A percentile compares a stretch with the other conserved stretches of the same genome.
Conservation (phyloP, 1,140 invertebrate species). For the Mesaphorura yosii region DNA sequence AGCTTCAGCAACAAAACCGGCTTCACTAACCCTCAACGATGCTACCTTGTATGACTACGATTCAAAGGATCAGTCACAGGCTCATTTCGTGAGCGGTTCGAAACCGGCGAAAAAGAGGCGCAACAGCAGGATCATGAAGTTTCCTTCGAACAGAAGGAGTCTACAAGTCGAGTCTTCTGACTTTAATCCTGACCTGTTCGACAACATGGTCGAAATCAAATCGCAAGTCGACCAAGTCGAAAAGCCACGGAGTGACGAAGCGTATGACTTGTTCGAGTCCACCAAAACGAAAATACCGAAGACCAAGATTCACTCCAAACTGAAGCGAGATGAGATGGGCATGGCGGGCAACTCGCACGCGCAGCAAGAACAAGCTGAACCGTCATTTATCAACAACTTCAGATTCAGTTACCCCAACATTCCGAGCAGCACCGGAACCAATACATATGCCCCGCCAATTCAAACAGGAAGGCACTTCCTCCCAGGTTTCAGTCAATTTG, state of each 20-base stretch:
- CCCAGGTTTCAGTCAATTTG: not conserved
- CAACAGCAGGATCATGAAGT: not conserved
- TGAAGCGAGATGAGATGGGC: too few relatives aligned
- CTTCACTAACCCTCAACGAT: not conserved
- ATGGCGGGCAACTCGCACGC: not conserved
- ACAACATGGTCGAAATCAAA: slow-evolving; percentile 1
- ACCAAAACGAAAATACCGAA: too few relatives aligned
- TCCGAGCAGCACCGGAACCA: not conserved
- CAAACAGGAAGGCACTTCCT: not conserved
- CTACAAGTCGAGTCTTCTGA: too few relatives aligned
- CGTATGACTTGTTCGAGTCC: not conserved
- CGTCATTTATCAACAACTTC: not conserved
- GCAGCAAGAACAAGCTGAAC: not conserved
- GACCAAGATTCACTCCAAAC: too few relatives aligned
- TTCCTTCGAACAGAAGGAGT: not conserved
- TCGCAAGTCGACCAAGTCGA: not conserved
- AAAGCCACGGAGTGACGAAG: not conserved
- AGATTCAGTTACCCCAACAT: not conserved
- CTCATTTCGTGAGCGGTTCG: not conserved
- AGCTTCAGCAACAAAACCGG: not conserved
- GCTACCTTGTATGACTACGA: not conserved
- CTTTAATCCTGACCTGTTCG: not conserved
- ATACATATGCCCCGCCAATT: not conserved
- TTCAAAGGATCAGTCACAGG: not conserved
- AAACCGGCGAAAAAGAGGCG: not conserved